phyloP scores from a whole-genome alignment of 2,888 invertebrate genomes.

The Chymomyza amoena region DNA sequence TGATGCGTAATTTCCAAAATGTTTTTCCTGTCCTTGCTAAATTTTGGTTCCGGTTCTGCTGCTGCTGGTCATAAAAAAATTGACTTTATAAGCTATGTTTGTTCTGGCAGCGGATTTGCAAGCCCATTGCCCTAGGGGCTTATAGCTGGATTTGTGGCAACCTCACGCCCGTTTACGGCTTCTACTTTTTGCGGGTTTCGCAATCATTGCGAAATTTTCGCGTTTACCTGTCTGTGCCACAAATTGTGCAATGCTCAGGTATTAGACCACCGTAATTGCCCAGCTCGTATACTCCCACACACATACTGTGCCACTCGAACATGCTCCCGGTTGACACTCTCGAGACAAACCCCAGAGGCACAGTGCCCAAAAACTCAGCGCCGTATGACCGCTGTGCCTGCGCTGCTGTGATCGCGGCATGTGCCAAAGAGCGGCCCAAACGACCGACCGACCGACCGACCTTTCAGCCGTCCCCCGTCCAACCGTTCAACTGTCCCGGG shows the following conservation, averaged over 20 bases:
- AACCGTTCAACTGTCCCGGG: neutral
- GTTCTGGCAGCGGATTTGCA: slow-evolving; percentile 26
- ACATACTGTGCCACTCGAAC: slow-evolving; percentile 18
- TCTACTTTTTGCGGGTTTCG: slow-evolving; percentile 33
- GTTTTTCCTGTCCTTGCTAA: slow-evolving; percentile 38
- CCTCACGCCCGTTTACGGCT: slow-evolving; percentile 56
- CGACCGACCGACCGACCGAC: neutral
- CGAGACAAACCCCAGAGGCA: slow-evolving; percentile 61
- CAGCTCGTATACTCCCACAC: slow-evolving; percentile 41
- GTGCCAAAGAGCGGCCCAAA: slow-evolving; percentile 49
- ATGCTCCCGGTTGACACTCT: slow-evolving; percentile 34
- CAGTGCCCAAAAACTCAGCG: slow-evolving; percentile 40
- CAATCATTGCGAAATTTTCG: slow-evolving; percentile 26
- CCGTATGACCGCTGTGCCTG: neutral
- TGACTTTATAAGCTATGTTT: slow-evolving; percentile 62
- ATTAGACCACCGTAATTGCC: slow-evolving; percentile 16
- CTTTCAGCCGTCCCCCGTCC: slow-evolving; percentile 31
- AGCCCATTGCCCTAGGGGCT: slow-evolving; percentile 10
- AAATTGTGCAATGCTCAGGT: neutral
- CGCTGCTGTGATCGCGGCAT: slow-evolving; percentile 69
- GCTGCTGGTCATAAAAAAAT: slow-evolving; percentile 62
- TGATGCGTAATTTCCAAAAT: slow-evolving; percentile 60
- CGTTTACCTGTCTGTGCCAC: slow-evolving; percentile 4
- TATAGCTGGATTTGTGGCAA: slow-evolving; percentile 6
- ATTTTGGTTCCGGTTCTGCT: slow-evolving; percentile 38